Conservation (phyloP, 2,888 invertebrate species). For the Lycaena phlaeas region DNA sequence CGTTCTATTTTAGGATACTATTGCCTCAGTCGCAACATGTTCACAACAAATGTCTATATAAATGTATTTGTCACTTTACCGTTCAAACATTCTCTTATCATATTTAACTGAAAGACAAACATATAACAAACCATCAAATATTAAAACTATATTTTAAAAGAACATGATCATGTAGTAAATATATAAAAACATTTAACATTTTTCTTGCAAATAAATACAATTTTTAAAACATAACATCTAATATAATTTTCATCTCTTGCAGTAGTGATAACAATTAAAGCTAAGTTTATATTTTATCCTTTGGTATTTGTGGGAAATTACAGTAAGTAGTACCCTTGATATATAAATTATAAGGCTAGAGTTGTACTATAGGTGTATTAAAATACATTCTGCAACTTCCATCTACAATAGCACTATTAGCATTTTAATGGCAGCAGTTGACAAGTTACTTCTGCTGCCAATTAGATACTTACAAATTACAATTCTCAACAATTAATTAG, state of each 20-base stretch:
- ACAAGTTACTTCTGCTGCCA: too few relatives aligned
- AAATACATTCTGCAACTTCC: neutral
- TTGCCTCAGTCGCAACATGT: too few relatives aligned
- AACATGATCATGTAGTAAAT: neutral
- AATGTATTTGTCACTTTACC: too few relatives aligned
- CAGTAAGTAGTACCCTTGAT: neutral
- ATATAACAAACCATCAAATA: too few relatives aligned
- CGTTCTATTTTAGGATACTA: neutral
- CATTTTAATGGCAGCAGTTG: neutral
- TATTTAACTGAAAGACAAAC: too few relatives aligned
- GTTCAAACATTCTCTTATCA: too few relatives aligned
- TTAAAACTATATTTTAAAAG: too few relatives aligned
- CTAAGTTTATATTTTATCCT: neutral
- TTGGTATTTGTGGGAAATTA: neutral
- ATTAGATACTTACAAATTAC: too few relatives aligned
- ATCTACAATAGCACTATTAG: neutral
- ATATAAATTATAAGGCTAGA: slow-evolving; percentile 43
- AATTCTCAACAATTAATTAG: too few relatives aligned
- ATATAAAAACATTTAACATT: neutral
- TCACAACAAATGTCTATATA: too few relatives aligned
- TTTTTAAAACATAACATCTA: neutral
- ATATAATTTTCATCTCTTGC: neutral
- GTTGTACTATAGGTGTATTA: slow-evolving; percentile 54
- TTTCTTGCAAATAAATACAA: slow-evolving; percentile 1
- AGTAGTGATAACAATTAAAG: neutral